Base-by-base conservation (phyloP, 2,113 vertebrate genomes). In the Pseudorasbora parva region DNA sequence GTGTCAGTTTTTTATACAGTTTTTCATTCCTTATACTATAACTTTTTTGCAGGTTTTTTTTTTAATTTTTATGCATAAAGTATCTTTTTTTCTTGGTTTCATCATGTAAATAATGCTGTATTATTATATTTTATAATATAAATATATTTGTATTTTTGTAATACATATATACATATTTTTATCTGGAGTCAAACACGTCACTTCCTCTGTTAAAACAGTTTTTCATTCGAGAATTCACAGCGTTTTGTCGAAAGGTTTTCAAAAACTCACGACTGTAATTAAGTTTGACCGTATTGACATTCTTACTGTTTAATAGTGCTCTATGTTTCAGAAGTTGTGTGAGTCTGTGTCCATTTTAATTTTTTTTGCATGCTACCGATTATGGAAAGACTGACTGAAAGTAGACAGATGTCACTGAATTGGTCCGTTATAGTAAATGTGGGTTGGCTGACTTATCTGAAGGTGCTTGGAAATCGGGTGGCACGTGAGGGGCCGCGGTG, bases 381-480 rank as follows among this genome's bases (percentile, higher is more conserved):
- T 51, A 23, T 27, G 56, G 57, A 64, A 47, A 1, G 69, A 59
- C 47, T 59, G 37, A 47, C 76, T 78, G 83, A 86, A 59, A 60
- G 41, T 49, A 60, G 66, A 73, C 76, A 79, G 76, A 71, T 84
- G 83, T 79, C 76, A 59, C 51, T 54, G 75, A 84, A 78, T 78
- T 59, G 71, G 62, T 71, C 62, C 37, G 7, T 82, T 81, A 8
- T 59, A 56, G 25, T 84, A 64, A 84, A 81, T 71, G 54, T 60
- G 62, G 45, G 21, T 81, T 81, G 82, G 82, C 82, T 86, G 82
- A 86, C 77, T 87, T 82, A 82, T 78, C 82, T n/a, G 68, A 85
- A 80, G 75, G 80, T 80, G 83, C 51, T 66, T 82, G 49, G 68
- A 83, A 79, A 66, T 77, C 74, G 68, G 30, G 49, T 76, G 81